Conservation (phyloP, 2,888 invertebrate genomes). For the Petrolisthes manimaculis region DNA sequence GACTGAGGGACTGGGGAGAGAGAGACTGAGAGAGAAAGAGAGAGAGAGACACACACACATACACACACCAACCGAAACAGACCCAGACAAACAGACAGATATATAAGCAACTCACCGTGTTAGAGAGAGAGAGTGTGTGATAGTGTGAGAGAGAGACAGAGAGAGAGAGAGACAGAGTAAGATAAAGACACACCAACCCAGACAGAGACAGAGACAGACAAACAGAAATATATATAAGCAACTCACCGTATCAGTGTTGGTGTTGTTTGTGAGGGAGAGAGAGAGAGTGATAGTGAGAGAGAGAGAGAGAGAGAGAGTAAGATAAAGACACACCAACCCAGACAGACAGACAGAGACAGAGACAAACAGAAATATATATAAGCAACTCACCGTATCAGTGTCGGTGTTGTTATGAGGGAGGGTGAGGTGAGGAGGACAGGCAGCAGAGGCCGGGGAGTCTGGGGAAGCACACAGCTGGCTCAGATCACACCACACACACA, state of each 20-base stretch:
- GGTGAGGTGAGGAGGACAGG: conserved; percentile 38
- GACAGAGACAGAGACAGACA: conserved; percentile 23
- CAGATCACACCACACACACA: conserved; percentile 45
- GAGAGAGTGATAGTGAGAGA: neutral
- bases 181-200: conserved; percentile 4
- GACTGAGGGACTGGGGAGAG: neutral
- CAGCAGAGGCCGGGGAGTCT: conserved; percentile 4
- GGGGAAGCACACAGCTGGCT: conserved; percentile 23
- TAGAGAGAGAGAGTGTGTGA: no score
- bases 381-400: neutral
- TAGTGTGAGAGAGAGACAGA: neutral
- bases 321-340: neutral
- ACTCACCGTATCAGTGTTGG: no score
- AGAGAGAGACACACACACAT: neutral
- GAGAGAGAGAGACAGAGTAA: neutral
- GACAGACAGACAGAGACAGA: neutral
- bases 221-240: neutral
- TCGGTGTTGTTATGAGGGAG: conserved; percentile 30
- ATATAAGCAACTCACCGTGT: no score
- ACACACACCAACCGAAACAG: neutral
- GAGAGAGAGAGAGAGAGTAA: neutral
- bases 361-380: neutral
- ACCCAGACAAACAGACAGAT: no score
- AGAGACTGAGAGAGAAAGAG: neutral
- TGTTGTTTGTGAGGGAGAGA: no score